Base-by-base conservation (phyloP, 2,113 vertebrate species). In the Corythornis cristatus region DNA sequence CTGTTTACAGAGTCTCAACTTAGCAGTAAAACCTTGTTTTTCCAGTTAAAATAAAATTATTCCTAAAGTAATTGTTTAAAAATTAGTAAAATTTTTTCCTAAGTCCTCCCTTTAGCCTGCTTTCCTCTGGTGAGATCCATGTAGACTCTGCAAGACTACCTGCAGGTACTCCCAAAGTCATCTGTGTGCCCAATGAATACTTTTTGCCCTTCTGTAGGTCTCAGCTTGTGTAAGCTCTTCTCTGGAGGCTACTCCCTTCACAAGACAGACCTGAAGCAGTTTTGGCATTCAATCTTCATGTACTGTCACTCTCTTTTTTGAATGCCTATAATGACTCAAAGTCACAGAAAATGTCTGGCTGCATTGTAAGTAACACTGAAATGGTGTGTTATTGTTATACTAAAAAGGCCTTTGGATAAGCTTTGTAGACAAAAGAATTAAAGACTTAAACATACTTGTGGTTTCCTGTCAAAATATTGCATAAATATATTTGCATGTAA, bases 181-280 rank as follows among this genome's bases (percentile, higher is more conserved):
- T 65, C 18, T 61, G 1, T 1, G 1, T 48, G 20, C 10, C 13
- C 48, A 28, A 1, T 4, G 25, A 29, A 8, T 20, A 8, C 31
- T 29, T 33, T 46, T 56, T 29, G 16, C 5, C 12, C 16, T 23
- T 48, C 26, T 54, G 12, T 14, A 46, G 7, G 25, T 84, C 25
- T 26, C 26, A 35, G 19, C 6, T 64, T 1, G 2, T 61, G 22
- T 4, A 37, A 35, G 2, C 11, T 76, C 18, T 16, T 76, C 28
- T 70, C 7, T 51, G 15, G n/a, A 31, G 26, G 5, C 40, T 72
- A 4, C 4, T 68, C 3, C 12, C 6, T 53, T 88, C 5, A 9
- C 13, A 8, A 88, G 7, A 45, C 14, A 70, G 70, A 60, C 11
- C 12, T 48, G 25, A 71, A 74, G 15, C 5, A 45, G 11, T 74